Percentiles rank a stretch among this genome's conserved stretches.
Evolutionary conservation across 2,113 vertebrate species (phyloP).

Genomic region (Vulpes ferrilata): DNA sequence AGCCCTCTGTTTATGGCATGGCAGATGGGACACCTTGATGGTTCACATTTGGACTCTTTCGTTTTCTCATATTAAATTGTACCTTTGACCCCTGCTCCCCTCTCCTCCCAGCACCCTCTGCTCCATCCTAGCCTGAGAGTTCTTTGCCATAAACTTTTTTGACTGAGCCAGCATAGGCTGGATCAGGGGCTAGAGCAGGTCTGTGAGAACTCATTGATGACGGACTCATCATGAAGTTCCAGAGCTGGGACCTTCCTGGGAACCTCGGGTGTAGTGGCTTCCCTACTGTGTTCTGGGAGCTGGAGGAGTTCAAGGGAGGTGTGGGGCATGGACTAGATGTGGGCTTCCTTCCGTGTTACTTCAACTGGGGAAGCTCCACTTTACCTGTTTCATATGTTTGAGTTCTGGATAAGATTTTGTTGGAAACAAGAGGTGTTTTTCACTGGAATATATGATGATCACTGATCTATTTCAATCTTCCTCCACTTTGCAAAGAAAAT

Average conservation of each 20-base stretch:
- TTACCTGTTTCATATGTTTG: neutral
- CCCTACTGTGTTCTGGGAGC: neutral
- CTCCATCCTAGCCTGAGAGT: neutral
- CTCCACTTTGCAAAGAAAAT: neutral
- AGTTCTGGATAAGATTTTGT: neutral
- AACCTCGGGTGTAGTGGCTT: neutral
- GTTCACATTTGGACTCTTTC: neutral
- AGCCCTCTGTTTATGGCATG: neutral
- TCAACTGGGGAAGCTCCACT: neutral
- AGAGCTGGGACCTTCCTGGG: neutral
- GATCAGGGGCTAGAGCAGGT: neutral
- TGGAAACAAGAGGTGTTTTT: neutral
- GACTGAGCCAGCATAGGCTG: neutral
- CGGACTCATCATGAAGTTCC: neutral
- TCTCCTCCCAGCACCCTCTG: neutral
- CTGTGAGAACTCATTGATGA: neutral
- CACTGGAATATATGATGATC: neutral
- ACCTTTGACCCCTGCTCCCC: neutral
- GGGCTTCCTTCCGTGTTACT: neutral
- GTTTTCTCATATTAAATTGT: neutral
- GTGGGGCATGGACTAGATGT: fast-evolving
- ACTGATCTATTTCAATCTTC: neutral
- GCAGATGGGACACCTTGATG: neutral
- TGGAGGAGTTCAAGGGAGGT: neutral
- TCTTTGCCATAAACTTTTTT: neutral